These are phyloP conservation scores for Drosophila littoralis DNA, from an alignment of 1,140 invertebrate species.

Conservation along the genomic window DNA sequence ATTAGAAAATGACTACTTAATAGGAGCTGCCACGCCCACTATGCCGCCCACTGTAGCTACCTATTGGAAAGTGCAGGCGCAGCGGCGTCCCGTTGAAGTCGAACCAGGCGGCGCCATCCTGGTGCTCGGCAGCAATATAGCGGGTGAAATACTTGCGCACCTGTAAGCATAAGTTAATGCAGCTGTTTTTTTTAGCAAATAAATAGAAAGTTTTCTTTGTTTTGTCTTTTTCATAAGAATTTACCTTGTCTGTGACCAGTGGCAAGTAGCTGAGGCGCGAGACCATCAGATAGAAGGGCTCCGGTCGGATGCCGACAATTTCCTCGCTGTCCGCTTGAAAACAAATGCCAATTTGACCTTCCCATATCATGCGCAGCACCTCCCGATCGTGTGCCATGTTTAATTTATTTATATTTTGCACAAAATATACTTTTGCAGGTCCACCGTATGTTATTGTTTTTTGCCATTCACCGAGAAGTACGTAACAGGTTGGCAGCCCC, in stretches of 20 bases:
- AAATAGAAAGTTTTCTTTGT: background rate
- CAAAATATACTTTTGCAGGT: constrained; percentile 26
- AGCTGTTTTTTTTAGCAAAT: background rate
- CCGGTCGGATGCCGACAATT: constrained; percentile 94
- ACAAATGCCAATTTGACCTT: constrained; percentile 96
- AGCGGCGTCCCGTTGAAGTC: constrained; percentile 96
- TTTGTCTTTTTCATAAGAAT: background rate
- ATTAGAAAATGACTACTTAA: background rate
- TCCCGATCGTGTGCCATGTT: constrained; percentile 96
- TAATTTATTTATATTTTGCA: constrained; percentile 35
- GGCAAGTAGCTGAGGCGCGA: constrained; percentile 98
- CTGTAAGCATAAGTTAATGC: constrained; percentile 84
- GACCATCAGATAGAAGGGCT: constrained; percentile 97
- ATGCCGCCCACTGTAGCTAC: constrained; percentile 75
- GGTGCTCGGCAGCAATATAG: constrained; percentile 92
- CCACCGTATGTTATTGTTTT: constrained; percentile 33
- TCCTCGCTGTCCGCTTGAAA: constrained; percentile 95
- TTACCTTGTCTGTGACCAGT: constrained; percentile 96
- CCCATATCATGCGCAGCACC: constrained; percentile 97
- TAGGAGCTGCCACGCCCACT: constrained; percentile 1
- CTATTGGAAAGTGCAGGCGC: constrained; percentile 99
- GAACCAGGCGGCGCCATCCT: constrained; percentile 96
- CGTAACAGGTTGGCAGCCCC: constrained; percentile 33
- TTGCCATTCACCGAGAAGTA: constrained; percentile 43
- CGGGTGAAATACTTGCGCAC: constrained; percentile 95